Conservation (phyloP, 2,113 vertebrate species). For the Craseonycteris thonglongyai region DNA sequence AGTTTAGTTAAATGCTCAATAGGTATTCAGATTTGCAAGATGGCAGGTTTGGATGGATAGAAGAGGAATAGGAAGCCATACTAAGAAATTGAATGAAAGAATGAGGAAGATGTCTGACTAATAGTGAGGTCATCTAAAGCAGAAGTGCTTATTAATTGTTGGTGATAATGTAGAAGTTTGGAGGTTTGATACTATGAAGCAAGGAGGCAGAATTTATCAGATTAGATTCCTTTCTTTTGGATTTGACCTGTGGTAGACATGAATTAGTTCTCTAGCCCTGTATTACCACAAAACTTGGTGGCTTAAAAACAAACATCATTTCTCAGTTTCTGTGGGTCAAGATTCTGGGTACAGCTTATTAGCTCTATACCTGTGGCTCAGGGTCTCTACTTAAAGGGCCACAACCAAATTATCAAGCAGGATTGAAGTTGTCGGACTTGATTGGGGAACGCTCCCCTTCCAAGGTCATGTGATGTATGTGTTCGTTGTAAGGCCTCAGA, state of each 20-base stretch:
- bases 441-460: background rate
- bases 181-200: background rate
- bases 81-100: background rate
- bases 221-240: background rate
- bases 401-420: background rate
- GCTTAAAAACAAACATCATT: background rate
- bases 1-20: background rate
- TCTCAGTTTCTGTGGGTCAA: background rate
- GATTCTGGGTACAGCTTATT: background rate
- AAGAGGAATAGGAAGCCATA: background rate
- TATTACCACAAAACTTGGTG: background rate
- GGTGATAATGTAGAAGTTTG: background rate
- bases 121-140: background rate
- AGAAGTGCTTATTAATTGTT: background rate
- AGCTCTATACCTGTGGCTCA: background rate
- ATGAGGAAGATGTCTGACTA: background rate
- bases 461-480: background rate
- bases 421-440: background rate
- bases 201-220: background rate
- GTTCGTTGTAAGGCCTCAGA: background rate
- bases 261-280: background rate
- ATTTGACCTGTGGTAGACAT: background rate
- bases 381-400: background rate
- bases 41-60: background rate
- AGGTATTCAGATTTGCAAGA: background rate